Evolutionary conservation across 2,888 invertebrate species (phyloP), one percentile per base, ranked within the genome.

Genomic region (Petrophora chlorosata): DNA sequence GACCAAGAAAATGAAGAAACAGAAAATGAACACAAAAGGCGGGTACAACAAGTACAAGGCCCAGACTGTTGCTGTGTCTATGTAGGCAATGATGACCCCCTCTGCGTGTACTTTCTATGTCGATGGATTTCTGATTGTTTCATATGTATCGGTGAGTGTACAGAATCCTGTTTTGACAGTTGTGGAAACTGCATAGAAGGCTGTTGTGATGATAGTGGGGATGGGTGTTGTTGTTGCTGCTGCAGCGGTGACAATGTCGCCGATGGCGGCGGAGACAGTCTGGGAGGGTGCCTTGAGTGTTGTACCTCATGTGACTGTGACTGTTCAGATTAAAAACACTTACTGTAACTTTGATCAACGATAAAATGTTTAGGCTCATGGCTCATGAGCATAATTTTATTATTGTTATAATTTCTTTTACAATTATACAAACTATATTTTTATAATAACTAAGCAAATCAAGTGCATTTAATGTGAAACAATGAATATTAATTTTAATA

Each of bases 151-250:
- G 52, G 53, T 5, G 53, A 58, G 2, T 72, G 70, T 35, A 64
- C 67, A 0, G 70, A 74, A 2, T 33, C 12, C 0, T 70, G 67
- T 42, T 73, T 66, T 17, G 65, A 70, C 0, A 44, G 51, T 0
- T 75, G 69, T 40, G 73, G 70, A 0, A 43, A 53, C 17, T 65
- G 65, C 30, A 48, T 71, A 5, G 61, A 35, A 4, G 46, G 59
- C 13, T 72, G 76, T 29, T 77, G 77, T 32, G 57, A 59, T 5
- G 32, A 39, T 9, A 30, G 51, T 8, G 48, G 33, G 3, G 39
- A 45, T 12, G 28, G 50, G 51, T 10, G 23, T 44, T 5, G 49
- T 33, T 9, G 34, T 14, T 26, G 32, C 32, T 40, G 34, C 34
- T 35, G 28, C 9, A 10, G 32, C 16, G 44, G 42, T 43, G 46